These are phyloP conservation scores for Malurus cyaneus DNA, from an alignment of 2,113 vertebrate genomes.

Conservation along the genomic window DNA sequence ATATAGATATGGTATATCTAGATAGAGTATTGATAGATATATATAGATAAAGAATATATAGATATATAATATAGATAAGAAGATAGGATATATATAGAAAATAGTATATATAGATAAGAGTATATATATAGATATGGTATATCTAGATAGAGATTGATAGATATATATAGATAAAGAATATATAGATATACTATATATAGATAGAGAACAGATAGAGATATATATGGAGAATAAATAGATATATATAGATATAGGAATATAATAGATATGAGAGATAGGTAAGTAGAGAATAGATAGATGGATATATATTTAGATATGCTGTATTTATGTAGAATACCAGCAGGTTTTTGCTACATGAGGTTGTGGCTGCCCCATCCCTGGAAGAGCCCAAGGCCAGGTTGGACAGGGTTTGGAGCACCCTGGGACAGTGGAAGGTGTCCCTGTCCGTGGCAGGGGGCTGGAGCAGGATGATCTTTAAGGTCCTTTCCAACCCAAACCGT, in stretches of 20 bases:
- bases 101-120: neutral
- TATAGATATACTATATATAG: neutral
- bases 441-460: neutral
- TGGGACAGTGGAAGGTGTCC: neutral
- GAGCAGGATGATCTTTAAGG: neutral
- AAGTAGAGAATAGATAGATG: neutral
- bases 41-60: no score
- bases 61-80: no score
- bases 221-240: no score
- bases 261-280: no score
- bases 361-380: neutral
- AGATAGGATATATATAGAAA: neutral
- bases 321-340: neutral
- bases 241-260: neutral
- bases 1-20: no score
- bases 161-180: neutral
- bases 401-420: neutral
- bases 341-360: rapidly evolving
- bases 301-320: neutral
- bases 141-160: neutral
- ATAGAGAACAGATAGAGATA: no score
- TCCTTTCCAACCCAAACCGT: neutral
- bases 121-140: no score
- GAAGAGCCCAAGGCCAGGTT: neutral
- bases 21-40: no score